Base-by-base conservation (phyloP, 2,888 invertebrate genomes). In the Sphaerolaimus hirsutus region DNA sequence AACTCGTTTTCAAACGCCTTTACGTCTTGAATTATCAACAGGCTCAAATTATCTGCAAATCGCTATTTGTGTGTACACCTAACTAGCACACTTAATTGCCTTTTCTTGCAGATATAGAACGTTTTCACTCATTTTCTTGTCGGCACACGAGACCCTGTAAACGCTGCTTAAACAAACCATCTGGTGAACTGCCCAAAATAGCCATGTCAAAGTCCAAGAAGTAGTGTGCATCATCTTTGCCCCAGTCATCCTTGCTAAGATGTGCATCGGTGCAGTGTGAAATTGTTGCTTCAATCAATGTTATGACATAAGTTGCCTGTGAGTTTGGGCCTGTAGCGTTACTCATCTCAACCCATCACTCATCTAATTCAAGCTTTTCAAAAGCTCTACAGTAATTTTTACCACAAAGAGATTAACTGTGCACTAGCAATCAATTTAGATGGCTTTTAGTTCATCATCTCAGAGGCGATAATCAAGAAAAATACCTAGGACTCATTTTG, bases 171-270 rank as follows among this genome's bases (percentile, higher is more conserved):
- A 40, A n/a, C 37, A 46, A 46, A 61, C 63, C 58, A 47, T 71
- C 70, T 38, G 69, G 60, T 17, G 69, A 59, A 12, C 72, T 67
- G 24, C 66, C 67, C 46, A 68, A 66, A 63, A 63, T 66, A 22
- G 71, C 71, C 70, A 74, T 73, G 55, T 75, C 75, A 54, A 75
- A 67, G 59, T 75, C 75, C 48, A 75, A 63, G 51, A 75, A 71
- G 57, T 71, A 74, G 57, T 74, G 72, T 46, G 68, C 64, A 56
- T 75, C 75, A 41, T 71, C 71, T 26, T 59, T 61, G 1, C 72
- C 72, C 54, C 61, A 70, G 21, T 63, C 64, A 41, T 67, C 71
- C 17, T 66, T 67, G 24, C 67, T 66, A 58, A 69, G 69, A 56
- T 74, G 74, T 46, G 70, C 72, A 44, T 72, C 72, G 10, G 72